Conservation (phyloP, 2,113 vertebrate genomes). For the Merops nubicus region DNA sequence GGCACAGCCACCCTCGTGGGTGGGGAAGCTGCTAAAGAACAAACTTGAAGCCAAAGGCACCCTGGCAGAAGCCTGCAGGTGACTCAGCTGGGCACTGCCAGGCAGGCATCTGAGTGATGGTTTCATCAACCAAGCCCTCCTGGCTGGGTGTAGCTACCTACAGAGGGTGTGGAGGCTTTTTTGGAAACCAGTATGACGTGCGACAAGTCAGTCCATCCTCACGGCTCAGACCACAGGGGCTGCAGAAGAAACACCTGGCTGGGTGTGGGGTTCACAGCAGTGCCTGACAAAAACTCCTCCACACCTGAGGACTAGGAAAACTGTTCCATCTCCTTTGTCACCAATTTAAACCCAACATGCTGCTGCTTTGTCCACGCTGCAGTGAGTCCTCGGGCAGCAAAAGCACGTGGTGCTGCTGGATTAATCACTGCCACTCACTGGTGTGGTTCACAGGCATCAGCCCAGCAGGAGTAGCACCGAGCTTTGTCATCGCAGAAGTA, state of each 20-base stretch:
- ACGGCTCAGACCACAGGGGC: not conserved
- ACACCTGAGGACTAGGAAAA: not conserved
- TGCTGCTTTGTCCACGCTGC: not conserved
- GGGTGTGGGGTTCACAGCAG: fast-evolving
- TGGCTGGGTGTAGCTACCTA: not conserved
- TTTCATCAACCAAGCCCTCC: not conserved
- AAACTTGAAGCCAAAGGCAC: not conserved
- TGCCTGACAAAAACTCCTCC: not conserved
- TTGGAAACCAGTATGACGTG: fast-evolving
- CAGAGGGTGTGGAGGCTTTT: not conserved
- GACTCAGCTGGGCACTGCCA: not conserved
- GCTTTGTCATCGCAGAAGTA: slow-evolving; percentile 53
- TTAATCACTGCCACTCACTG: slow-evolving; percentile 47
- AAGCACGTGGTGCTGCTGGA: not conserved
- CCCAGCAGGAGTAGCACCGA: slow-evolving; percentile 7
- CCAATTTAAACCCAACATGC: not conserved
- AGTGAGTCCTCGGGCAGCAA: not conserved
- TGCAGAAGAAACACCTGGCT: not conserved
- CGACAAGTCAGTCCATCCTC: not conserved
- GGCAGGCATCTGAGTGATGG: not conserved
- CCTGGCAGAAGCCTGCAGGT: not conserved
- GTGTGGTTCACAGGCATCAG: not conserved
- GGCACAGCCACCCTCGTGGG: fast-evolving
- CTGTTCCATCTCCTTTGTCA: not conserved
- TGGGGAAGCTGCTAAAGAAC: not conserved